A percentile compares a stretch with the other conserved stretches of the same genome.
Conservation (phyloP, 2,797 vertebrate genomes). For the Cheirogaleus major region DNA sequence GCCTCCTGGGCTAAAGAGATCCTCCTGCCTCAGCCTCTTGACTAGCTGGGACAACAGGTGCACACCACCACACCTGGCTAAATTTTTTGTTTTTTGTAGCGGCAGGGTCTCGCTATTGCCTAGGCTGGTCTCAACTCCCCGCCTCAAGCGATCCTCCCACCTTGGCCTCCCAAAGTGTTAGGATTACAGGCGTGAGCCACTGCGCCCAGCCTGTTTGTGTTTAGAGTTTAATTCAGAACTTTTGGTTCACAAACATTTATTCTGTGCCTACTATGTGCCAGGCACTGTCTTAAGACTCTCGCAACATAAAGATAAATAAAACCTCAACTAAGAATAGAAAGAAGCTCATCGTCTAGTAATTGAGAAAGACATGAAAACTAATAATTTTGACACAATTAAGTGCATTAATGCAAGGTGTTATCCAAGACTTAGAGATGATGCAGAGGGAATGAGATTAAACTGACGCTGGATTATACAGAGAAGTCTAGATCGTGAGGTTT, state of each 20-base stretch:
- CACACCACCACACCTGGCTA: no score
- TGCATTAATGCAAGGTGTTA: background rate
- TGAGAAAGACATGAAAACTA: background rate
- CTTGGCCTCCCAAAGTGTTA: no score
- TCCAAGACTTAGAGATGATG: background rate
- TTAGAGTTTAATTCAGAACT: slow-evolving; percentile 3
- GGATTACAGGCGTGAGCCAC: no score
- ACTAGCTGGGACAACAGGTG: no score
- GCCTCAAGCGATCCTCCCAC: no score
- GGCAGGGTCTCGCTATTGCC: no score
- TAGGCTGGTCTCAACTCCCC: no score
- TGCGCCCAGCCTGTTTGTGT: no score
- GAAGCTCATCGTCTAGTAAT: background rate
- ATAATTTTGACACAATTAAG: background rate
- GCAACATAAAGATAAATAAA: background rate
- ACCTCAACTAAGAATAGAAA: background rate
- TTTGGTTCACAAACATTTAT: background rate
- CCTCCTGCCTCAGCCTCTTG: no score
- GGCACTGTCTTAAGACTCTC: background rate
- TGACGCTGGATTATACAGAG: background rate
- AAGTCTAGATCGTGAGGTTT: background rate
- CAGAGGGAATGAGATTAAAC: background rate
- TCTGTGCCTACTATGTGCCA: background rate
- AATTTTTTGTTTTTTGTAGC: no score
- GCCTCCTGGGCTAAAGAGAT: background rate